A percentile compares a stretch with the other conserved stretches of the same genome.
Conservation (phyloP, 1,140 invertebrate genomes). For the Drosophila virilis region DNA sequence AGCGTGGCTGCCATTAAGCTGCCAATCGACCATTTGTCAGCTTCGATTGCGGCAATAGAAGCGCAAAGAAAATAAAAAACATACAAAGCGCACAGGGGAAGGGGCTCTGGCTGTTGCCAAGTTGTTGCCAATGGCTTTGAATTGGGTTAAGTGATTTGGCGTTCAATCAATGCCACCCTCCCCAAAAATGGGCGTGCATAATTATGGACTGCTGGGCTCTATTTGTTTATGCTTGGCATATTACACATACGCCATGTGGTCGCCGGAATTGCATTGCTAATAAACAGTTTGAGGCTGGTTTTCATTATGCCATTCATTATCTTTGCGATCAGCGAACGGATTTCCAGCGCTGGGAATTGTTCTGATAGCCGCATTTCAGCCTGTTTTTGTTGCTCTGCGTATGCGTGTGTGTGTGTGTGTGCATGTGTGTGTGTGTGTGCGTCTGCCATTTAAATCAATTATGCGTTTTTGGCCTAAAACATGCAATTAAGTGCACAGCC, state of each 20-base stretch:
- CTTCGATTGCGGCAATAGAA: conserved; percentile 53
- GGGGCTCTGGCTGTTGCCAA: conserved; percentile 49
- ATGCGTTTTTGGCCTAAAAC: conserved; percentile 52
- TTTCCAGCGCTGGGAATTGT: conserved; percentile 46
- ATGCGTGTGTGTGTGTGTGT: conserved; percentile 16
- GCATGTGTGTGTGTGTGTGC: not conserved
- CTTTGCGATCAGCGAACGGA: conserved; percentile 49
- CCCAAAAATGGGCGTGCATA: conserved; percentile 31
- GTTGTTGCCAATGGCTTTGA: conserved; percentile 67
- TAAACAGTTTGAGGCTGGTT: conserved; percentile 48
- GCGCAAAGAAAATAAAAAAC: conserved; percentile 2
- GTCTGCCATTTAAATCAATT: conserved; percentile 73
- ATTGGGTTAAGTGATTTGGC: conserved; percentile 76
- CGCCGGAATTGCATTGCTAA: conserved; percentile 46
- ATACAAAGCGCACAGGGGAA: conserved; percentile 18
- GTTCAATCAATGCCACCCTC: conserved; percentile 63
- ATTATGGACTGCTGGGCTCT: conserved; percentile 57
- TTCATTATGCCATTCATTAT: conserved; percentile 65
- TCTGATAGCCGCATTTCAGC: conserved; percentile 14
- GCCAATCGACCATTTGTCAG: conserved; percentile 74
- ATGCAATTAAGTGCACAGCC: conserved; percentile 30
- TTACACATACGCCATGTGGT: conserved; percentile 52
- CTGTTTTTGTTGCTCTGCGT: conserved; percentile 27
- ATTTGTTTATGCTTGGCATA: conserved; percentile 62
- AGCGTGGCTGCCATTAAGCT: conserved; percentile 75